Evolutionary conservation across 2,888 invertebrate species (phyloP), one percentile per base, ranked within the genome.

Genomic region (Leucozona laternaria): DNA sequence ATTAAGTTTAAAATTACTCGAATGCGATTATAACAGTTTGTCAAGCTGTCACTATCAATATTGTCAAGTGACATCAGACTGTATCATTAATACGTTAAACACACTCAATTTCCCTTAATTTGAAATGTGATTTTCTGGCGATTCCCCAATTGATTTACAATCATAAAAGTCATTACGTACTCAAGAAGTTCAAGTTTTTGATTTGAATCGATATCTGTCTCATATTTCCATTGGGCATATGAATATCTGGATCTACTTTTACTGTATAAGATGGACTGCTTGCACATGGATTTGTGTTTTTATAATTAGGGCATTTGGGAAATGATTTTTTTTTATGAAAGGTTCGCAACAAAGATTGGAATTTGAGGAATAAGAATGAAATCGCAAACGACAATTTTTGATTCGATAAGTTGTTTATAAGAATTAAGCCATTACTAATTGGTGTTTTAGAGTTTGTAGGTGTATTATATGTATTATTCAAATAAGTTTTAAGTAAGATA

Each of bases 281-380:
- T 58, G 71, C 17, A 22, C 31, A 55, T 31, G 70, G 50, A 66
- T 57, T 62, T 80, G 77, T 68, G 43, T 57, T 20, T 25, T 50
- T 70, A 68, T 80, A 85, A 85, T 80, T 77, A 77, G 85, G 80
- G 25, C 84, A 68, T 55, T 80, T 72, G 84, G 85, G 85, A 77
- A 70, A 70, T 80, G 68, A 68, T 72, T 62, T 53, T 68, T 62
- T 68, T 80, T 43, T 45, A 8, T 20, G 22, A 7, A 66, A 64
- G 4, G 2, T 72, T 15, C 15, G 8, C 6, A 34, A 31, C 3
- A 34, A 60, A 31, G 17, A 57, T 31, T 2, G 28, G 1, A 37
- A 13, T 15, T 45, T 72, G 34, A 57, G 66, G 22, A 20, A 60
- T 34, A 17, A n/a, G 17, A 20, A n/a, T 15, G 31, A 34, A 55